Conservation (phyloP, 2,888 invertebrate genomes). For the Mesorhabditis sp. region DNA sequence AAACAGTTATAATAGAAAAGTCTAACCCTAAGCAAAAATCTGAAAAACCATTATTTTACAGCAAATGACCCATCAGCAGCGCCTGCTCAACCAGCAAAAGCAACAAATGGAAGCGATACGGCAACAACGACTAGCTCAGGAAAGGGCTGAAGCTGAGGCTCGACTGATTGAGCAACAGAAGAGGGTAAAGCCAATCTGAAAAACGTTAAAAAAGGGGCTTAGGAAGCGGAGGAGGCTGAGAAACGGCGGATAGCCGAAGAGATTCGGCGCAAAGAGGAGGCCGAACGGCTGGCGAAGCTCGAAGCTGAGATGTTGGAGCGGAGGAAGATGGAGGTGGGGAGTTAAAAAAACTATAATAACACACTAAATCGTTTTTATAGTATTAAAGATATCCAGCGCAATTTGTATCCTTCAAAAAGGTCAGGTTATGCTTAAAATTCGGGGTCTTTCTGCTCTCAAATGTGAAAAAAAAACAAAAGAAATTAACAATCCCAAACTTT, state of each 20-base stretch:
- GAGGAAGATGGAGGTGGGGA: neutral
- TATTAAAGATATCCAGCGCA: no score
- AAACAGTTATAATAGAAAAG: neutral
- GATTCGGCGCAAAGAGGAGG: neutral
- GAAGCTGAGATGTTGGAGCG: slow-evolving; percentile 3
- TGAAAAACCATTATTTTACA: neutral
- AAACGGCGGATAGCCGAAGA: neutral
- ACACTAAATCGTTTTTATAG: no score
- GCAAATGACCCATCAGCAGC: neutral
- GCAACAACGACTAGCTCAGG: neutral
- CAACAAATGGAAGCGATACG: neutral
- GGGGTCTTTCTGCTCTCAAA: no score
- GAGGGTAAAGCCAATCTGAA: neutral
- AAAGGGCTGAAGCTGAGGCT: neutral
- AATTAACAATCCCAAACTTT: no score
- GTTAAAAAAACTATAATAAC: no score
- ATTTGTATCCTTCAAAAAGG: no score
- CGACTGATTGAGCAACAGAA: neutral
- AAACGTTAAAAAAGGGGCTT: neutral
- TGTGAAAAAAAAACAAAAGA: no score
- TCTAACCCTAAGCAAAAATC: slow-evolving; percentile 9
- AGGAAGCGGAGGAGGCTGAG: slow-evolving; percentile 6
- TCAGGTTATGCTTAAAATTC: no score
- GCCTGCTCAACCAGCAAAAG: neutral
- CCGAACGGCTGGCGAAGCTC: neutral